Evolutionary conservation across 2,113 vertebrate genomes (phyloP).

Genomic region (Morone chrysops): DNA sequence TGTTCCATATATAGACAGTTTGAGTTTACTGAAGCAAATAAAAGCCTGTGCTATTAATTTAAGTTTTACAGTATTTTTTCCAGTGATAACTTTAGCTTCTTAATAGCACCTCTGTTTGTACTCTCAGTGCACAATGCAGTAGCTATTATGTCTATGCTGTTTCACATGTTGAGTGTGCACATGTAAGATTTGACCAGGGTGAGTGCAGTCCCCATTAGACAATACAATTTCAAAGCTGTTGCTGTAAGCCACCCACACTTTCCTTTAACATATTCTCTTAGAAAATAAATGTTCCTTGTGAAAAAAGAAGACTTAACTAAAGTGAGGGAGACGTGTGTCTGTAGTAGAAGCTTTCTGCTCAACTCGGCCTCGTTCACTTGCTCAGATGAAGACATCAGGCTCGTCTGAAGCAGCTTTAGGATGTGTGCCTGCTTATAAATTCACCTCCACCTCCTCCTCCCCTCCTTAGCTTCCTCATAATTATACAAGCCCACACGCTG

Average conservation of each 20-base stretch:
- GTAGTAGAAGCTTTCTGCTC: background rate
- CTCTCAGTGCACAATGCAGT: too few species aligned
- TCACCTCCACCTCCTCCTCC: constrained; percentile 19
- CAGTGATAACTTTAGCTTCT: too few species aligned
- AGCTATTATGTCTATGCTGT: background rate
- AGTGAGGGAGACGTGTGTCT: background rate
- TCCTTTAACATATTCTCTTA: background rate
- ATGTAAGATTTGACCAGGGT: background rate
- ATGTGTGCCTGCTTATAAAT: constrained; percentile 1
- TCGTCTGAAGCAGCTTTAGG: background rate
- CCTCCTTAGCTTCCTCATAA: constrained; percentile 21
- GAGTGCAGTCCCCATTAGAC: background rate
- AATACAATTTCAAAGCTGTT: background rate
- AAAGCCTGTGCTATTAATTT: too few species aligned
- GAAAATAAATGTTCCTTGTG: background rate
- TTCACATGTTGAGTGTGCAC: background rate
- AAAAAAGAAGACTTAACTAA: background rate
- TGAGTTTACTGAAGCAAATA: too few species aligned
- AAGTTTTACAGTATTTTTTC: too few species aligned
- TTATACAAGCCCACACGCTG: constrained; percentile 49
- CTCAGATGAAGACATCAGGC: constrained; percentile 10
- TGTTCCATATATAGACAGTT: too few species aligned
- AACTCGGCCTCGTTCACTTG: background rate
- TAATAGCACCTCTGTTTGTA: too few species aligned
- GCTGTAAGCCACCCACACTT: background rate